phyloP scores from a whole-genome alignment of 2,113 vertebrate genomes.

The Syngnathus scovelli region DNA sequence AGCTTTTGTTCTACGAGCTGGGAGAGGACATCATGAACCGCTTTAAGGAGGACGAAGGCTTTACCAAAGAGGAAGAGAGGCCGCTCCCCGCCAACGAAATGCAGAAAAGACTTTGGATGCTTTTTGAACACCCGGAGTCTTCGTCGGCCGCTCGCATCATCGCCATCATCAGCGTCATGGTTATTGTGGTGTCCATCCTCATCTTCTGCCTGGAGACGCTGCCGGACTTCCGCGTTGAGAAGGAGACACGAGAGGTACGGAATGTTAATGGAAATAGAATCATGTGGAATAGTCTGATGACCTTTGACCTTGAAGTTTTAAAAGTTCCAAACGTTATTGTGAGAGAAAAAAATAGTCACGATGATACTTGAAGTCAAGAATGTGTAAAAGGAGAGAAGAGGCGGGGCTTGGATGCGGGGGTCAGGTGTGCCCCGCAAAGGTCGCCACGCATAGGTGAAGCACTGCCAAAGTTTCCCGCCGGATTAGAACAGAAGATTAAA shows the following conservation, averaged over 20 bases:
- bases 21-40: constrained; percentile 79
- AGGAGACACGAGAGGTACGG: constrained; percentile 75
- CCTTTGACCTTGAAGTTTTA: neutral
- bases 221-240: constrained; percentile 82
- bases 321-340: neutral
- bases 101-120: constrained; percentile 80
- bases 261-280: constrained; percentile 2
- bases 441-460: constrained; percentile 36
- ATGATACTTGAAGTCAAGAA: constrained; percentile 41
- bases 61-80: constrained; percentile 71
- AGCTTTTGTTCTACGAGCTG: constrained; percentile 86
- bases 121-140: constrained; percentile 90
- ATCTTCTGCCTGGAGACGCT: constrained; percentile 93
- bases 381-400: constrained; percentile 36
- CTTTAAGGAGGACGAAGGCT: constrained; percentile 89
- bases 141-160: constrained; percentile 84
- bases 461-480: constrained; percentile 32
- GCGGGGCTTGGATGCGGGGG: constrained; percentile 19
- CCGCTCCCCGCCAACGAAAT: constrained; percentile 73
- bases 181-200: constrained; percentile 89
- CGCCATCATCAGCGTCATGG: constrained; percentile 87
- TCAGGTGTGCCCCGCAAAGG: constrained; percentile 39
- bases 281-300: neutral
- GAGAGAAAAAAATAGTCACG: neutral
- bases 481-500: constrained; percentile 40